phyloP scores from a whole-genome alignment of 2,888 invertebrate species.

The Agrypnus murinus region DNA sequence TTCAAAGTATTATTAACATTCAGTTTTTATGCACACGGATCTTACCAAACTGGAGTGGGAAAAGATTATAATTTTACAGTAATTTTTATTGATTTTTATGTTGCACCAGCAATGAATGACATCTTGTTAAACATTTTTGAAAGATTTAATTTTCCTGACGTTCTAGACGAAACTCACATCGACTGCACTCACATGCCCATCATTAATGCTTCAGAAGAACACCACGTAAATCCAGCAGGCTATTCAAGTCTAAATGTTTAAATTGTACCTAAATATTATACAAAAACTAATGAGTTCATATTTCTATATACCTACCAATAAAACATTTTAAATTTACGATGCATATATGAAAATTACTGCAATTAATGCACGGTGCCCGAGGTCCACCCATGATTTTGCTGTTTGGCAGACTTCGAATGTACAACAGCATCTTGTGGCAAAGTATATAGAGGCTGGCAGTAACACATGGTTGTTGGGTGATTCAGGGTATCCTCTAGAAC shows the following conservation, averaged over 20 bases:
- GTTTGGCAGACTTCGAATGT: slow-evolving; percentile 15
- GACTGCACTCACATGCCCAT: slow-evolving; percentile 45
- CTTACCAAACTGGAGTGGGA: too few relatives aligned
- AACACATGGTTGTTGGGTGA: slow-evolving; percentile 51
- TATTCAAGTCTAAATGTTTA: slow-evolving; percentile 46
- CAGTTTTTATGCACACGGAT: too few relatives aligned
- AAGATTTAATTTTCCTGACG: slow-evolving; percentile 45
- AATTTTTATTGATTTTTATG: too few relatives aligned
- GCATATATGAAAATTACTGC: neutral
- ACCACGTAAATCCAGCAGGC: slow-evolving; percentile 33
- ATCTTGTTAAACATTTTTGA: too few relatives aligned
- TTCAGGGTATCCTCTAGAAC: slow-evolving; percentile 57
- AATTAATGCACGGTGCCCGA: slow-evolving; percentile 8
- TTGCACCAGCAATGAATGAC: too few relatives aligned
- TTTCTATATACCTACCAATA: neutral
- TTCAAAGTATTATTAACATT: too few relatives aligned
- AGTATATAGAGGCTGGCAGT: neutral
- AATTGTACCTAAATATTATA: slow-evolving; percentile 30
- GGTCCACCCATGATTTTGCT: slow-evolving; percentile 4
- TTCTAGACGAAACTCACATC: slow-evolving; percentile 39
- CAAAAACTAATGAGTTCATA: too few relatives aligned
- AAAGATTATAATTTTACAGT: too few relatives aligned
- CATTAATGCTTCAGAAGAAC: slow-evolving; percentile 31
- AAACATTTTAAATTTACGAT: neutral
- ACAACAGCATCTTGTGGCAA: neutral